A percentile compares a stretch with the other conserved stretches of the same genome.
Evolutionary conservation across 2,888 invertebrate species (phyloP).

Genomic region (Teleogryllus oceanicus): DNA sequence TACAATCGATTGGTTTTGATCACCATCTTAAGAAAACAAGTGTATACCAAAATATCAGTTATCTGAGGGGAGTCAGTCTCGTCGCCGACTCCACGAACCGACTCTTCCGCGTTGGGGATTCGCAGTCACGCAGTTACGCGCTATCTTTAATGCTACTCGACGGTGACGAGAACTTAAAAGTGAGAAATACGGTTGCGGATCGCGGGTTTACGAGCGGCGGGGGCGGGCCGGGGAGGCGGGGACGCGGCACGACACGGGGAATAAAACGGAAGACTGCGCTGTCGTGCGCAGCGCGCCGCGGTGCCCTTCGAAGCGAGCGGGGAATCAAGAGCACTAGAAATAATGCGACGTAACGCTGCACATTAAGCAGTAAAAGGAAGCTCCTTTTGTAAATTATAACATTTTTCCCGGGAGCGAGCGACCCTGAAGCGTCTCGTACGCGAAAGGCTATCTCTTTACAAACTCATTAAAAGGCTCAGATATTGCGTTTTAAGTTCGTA

Average conservation of each 20-base stretch:
- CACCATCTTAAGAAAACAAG: no score
- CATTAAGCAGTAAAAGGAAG: constrained; percentile 9
- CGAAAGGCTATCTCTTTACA: constrained; percentile 18
- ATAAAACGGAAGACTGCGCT: neutral
- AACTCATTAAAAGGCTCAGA: neutral
- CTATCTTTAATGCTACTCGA: constrained; percentile 8
- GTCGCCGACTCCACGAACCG: neutral
- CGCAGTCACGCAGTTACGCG: constrained; percentile 18
- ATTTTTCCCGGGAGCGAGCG: neutral
- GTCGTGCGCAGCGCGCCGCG: neutral
- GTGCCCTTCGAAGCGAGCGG: neutral
- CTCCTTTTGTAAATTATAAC: constrained; percentile 7
- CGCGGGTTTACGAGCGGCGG: neutral
- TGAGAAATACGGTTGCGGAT: constrained; percentile 7
- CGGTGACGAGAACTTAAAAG: constrained; percentile 18
- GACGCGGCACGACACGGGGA: neutral
- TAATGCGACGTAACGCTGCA: constrained; percentile 18
- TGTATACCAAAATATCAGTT: no score
- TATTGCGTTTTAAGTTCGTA: constrained; percentile 2
- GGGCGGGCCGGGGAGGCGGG: neutral
- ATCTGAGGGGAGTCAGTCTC: neutral
- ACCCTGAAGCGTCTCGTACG: neutral
- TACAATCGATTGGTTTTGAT: no score
- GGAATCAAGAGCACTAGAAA: constrained; percentile 9
- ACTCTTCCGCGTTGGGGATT: neutral